Conservation (phyloP, 2,888 invertebrate species). For the Lithosia quadra region DNA sequence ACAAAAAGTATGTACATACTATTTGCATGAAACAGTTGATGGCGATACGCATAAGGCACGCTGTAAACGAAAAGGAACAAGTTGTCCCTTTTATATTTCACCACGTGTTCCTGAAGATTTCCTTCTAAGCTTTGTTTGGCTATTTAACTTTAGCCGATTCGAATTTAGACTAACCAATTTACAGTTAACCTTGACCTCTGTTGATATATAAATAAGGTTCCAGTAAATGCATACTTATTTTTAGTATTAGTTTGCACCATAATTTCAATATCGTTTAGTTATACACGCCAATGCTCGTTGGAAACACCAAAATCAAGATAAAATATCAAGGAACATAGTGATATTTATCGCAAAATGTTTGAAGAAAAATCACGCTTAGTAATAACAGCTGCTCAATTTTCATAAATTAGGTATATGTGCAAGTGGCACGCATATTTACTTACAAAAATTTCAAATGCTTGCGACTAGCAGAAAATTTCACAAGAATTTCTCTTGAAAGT, state of each 20-base stretch:
- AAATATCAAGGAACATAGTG: neutral
- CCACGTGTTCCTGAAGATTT: neutral
- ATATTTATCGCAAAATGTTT: neutral
- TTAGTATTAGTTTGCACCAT: neutral
- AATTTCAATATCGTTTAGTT: neutral
- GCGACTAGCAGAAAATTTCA: neutral
- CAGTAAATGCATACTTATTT: neutral
- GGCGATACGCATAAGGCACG: too few species aligned
- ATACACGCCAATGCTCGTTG: neutral
- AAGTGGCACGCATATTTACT: neutral
- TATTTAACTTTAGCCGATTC: neutral
- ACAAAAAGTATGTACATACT: too few species aligned
- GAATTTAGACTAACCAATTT: neutral
- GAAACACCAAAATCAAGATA: neutral
- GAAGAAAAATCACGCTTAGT: neutral
- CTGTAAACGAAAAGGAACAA: too few species aligned
- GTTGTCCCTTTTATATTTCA: too few species aligned
- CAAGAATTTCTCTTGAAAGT: neutral
- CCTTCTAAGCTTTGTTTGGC: neutral
- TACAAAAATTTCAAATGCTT: neutral
- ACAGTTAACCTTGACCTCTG: neutral
- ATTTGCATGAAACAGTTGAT: too few species aligned
- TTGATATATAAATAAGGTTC: neutral
- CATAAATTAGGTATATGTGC: neutral
- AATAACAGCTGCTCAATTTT: neutral